A percentile compares a stretch with the other conserved stretches of the same genome.
Conservation (phyloP, 2,113 vertebrate species). For the Bagarius yarrelli region DNA sequence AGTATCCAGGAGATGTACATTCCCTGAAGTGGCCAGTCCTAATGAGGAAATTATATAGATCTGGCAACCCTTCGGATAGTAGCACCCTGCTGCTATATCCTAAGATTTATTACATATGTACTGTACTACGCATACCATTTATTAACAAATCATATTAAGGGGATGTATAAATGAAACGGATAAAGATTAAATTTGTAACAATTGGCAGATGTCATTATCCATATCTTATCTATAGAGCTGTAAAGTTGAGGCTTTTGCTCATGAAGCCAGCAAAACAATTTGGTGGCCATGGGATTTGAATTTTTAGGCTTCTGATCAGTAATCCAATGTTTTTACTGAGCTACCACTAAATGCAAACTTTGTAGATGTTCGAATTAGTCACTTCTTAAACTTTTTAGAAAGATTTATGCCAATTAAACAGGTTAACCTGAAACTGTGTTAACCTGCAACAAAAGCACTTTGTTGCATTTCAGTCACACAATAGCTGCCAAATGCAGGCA, state of each 20-base stretch:
- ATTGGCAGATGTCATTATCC: too few species aligned
- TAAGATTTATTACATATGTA: too few species aligned
- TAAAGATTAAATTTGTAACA: too few species aligned
- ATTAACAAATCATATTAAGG: too few species aligned
- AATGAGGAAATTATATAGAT: neutral
- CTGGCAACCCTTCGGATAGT: neutral
- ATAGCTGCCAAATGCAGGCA: constrained; percentile 25
- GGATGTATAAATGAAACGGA: too few species aligned
- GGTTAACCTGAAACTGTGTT: constrained; percentile 13
- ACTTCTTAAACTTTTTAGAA: constrained; percentile 30
- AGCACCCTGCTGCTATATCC: neutral
- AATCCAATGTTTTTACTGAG: too few species aligned
- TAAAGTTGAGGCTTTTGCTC: too few species aligned
- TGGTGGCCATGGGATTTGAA: too few species aligned
- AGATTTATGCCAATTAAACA: constrained; percentile 30
- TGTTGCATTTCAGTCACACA: constrained; percentile 27
- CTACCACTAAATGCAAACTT: neutral
- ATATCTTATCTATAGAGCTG: too few species aligned
- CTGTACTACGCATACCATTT: too few species aligned
- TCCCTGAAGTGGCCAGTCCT: neutral
- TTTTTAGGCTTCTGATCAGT: too few species aligned
- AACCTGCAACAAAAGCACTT: constrained; percentile 46
- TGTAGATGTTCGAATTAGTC: constrained; percentile 27
- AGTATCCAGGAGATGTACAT: neutral
- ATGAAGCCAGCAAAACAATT: too few species aligned